Base-by-base conservation (phyloP, 1,140 invertebrate genomes). In the Melitaea cinxia region DNA sequence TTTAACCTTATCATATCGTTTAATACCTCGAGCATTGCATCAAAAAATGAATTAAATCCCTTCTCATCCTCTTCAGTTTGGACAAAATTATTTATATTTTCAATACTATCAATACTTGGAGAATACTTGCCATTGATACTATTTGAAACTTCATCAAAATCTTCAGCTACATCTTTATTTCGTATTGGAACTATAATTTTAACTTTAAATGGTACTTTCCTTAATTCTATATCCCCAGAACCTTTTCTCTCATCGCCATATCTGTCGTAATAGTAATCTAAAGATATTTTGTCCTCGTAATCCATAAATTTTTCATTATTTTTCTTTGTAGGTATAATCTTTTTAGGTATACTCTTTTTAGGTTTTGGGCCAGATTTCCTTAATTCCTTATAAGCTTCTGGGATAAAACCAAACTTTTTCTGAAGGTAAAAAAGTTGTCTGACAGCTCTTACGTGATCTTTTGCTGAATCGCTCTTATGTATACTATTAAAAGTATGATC, bases 241-340 rank as follows among this genome's bases (percentile, higher is more conserved):
- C 47, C 35, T 60, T 73, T 60, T 24, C 47, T 39, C 19, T 50
- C 65, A 59, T 68, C 57, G 23, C 45, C 30, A n/a, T n/a, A n/a
- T 65, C 70, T 68, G 6, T 64, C 70, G 52, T 73, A 80, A 68
- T 82, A 78, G 60, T 83, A 81, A 63, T 83, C 77, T 0, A 73
- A 10, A 4, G 70, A 39, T 17, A 80, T 77, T 23, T 24, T 37
- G 0, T 66, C 26, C n/a, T n/a, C n/a, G n/a, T n/a, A n/a, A 0
- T 59, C n/a, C 24, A 52, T 55, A n/a, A 42, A n/a, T 42, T 53
- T 56, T 33, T 56, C 42, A 30, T 9, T n/a, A 14, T 14, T 45
- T n/a, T 21, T 53, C 12, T 39, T 7, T 28, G 23, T 42, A 9
- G 30, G 1, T 4, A 9, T 33, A 9, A 9, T 33, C 7, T 2